phyloP scores from a whole-genome alignment of 2,888 invertebrate genomes.

The Mythimna pallens region DNA sequence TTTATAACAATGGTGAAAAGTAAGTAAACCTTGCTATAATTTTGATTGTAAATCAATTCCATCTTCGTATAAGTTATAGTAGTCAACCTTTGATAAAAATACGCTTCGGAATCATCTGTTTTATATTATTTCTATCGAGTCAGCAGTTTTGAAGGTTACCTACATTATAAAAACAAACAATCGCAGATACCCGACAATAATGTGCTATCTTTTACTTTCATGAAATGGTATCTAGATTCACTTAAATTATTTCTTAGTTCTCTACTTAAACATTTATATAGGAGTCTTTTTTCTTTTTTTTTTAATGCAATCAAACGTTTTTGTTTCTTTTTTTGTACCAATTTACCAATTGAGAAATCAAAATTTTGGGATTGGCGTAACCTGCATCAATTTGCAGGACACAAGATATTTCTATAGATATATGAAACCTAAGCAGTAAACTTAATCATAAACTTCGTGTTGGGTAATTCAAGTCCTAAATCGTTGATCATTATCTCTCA shows the following conservation, averaged over 20 bases:
- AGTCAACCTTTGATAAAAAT: neutral
- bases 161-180: slow-evolving; percentile 41
- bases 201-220: slow-evolving; percentile 11
- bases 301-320: neutral
- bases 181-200: neutral
- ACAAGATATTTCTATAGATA: too few relatives aligned
- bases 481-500: slow-evolving; percentile 8
- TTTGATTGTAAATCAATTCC: neutral
- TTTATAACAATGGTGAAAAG: slow-evolving; percentile 67
- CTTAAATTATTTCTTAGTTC: too few relatives aligned
- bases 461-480: slow-evolving; percentile 13
- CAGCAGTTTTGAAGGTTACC: slow-evolving; percentile 43
- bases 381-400: too few relatives aligned
- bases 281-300: neutral
- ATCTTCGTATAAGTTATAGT: neutral
- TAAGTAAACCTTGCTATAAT: slow-evolving; percentile 52
- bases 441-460: neutral
- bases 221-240: neutral
- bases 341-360: neutral
- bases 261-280: neutral
- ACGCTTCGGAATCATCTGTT: neutral
- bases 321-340: too few relatives aligned
- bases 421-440: neutral
- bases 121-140: neutral
- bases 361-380: neutral